A percentile compares a stretch with the other conserved stretches of the same genome.
Conservation (phyloP, 2,797 vertebrate species). For the Mareca strepera region DNA sequence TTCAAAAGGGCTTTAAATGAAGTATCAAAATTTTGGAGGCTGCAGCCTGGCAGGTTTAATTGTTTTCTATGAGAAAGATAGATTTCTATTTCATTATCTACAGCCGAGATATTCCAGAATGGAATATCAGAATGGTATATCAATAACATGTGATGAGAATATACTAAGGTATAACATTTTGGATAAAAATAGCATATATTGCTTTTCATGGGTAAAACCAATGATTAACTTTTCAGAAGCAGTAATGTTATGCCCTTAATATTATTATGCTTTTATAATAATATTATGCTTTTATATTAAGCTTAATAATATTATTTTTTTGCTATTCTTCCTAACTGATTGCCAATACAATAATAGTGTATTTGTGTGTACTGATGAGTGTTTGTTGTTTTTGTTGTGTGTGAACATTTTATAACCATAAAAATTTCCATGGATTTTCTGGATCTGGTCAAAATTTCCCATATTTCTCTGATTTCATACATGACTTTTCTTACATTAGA, state of each 20-base stretch:
- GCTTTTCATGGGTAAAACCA: neutral
- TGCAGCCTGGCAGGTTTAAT: neutral
- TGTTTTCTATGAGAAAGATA: neutral
- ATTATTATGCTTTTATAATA: neutral
- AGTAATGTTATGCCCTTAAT: neutral
- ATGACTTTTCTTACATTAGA: neutral
- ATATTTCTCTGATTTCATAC: neutral
- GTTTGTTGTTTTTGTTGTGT: neutral
- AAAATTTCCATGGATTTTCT: neutral
- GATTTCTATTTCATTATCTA: neutral
- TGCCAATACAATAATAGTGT: neutral
- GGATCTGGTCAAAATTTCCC: neutral
- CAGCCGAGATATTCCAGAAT: neutral
- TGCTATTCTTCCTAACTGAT: neutral
- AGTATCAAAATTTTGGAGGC: neutral
- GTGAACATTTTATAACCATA: neutral
- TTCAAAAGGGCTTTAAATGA: neutral
- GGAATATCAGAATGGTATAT: neutral
- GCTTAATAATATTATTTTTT: neutral
- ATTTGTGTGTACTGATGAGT: neutral
- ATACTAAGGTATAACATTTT: neutral
- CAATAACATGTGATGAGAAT: neutral
- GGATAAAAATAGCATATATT: neutral
- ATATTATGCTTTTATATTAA: neutral
- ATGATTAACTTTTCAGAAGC: neutral